Base-by-base conservation (phyloP, 2,888 invertebrate species). In the Scrobipalpa costella region DNA sequence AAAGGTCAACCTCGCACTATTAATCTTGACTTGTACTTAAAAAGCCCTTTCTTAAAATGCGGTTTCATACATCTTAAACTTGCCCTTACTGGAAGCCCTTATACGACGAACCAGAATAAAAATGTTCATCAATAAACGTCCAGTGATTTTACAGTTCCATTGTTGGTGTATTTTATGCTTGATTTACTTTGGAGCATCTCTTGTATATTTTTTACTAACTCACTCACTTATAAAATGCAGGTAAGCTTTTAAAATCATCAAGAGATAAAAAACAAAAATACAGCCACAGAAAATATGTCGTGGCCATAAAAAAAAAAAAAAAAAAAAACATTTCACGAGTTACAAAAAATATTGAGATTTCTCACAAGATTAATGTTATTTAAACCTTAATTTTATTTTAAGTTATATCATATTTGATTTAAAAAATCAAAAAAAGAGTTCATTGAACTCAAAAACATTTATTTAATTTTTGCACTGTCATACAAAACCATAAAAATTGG, bases 111-210 rank as follows among this genome's bases (percentile, higher is more conserved):
- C 17, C 49, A 49, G 17, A 21, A 19, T 49, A 19, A 52, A 21
- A 21, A 27, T 21, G 13, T 21, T 13, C 50, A 52, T 52, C 50
- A 27, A 52, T 52, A 52, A 52, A 52, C 21, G 21, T 52, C 50
- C 6, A 52, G 50, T 52, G 50, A 52, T 52, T 52, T 52, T 52
- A 52, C 50, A 52, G 50, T 52, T 52, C 21, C 50, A 21, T 52
- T 21, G 19, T 27, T 11, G 11, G 21, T 11, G 21, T 52, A 52
- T 52, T 52, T 52, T 52, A 52, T 52, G 19, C 19, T 50, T 9
- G 19, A 9, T 1, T 50, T 9, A 50, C 19, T 50, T n/a, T 50
- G 19, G 21, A 21, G 21, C 50, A 27, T 52, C 27, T 19, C 13
- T 6, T 27, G 44, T 44, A 44, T 44, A n/a, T 44, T 44, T 3